A percentile compares a stretch with the other conserved stretches of the same genome.
These are phyloP conservation scores for Aulostomus chinensis DNA, from an alignment of 2,797 vertebrate genomes.

Conservation along the genomic window DNA sequence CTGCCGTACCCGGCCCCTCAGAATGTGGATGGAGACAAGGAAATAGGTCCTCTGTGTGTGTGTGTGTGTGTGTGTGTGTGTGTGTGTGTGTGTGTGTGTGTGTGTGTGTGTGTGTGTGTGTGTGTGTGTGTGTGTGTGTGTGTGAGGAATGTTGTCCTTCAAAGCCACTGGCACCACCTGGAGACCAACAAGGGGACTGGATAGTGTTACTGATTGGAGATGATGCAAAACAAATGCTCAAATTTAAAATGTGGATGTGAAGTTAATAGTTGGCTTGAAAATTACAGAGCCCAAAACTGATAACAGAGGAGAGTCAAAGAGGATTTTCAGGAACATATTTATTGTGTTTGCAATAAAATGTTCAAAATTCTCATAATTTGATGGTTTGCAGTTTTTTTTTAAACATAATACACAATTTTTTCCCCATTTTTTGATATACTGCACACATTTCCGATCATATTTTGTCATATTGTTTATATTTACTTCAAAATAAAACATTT, in stretches of 20 bases:
- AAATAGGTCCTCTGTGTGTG: slow-evolving; percentile 45
- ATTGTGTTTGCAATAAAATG: too few species aligned
- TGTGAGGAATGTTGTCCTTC: slow-evolving; percentile 49
- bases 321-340: too few species aligned
- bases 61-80: slow-evolving; percentile 10
- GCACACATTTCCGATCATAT: too few species aligned
- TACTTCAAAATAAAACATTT: too few species aligned
- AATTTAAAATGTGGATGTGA: background rate
- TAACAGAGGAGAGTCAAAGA: too few species aligned
- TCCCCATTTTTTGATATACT: too few species aligned
- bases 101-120: slow-evolving; percentile 12
- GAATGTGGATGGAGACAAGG: slow-evolving; percentile 62
- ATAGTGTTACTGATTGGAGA: slow-evolving; percentile 22
- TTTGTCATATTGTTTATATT: too few species aligned
- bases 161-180: slow-evolving; percentile 67
- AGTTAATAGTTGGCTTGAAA: background rate
- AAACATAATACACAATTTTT: too few species aligned
- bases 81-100: slow-evolving; percentile 15
- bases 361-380: too few species aligned
- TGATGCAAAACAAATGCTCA: slow-evolving; percentile 24
- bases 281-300: too few species aligned
- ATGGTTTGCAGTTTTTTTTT: too few species aligned
- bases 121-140: slow-evolving; percentile 12
- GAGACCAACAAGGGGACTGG: slow-evolving; percentile 58
- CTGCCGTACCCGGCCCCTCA: slow-evolving; percentile 61